These are phyloP conservation scores for Maconellicoccus hirsutus DNA, from an alignment of 1,140 invertebrate species.

Conservation along the genomic window DNA sequence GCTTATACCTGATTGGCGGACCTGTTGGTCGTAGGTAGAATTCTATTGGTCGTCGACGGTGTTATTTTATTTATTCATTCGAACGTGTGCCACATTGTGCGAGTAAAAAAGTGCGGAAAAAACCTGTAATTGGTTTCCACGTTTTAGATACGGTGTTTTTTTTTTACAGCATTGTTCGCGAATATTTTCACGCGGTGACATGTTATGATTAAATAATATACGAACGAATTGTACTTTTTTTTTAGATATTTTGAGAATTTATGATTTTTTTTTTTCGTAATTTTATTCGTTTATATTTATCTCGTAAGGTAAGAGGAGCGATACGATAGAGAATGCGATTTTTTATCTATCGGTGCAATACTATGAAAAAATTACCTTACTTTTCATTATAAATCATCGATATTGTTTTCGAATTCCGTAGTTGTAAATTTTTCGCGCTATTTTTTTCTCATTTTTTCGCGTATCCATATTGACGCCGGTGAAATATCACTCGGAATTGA, in stretches of 20 bases:
- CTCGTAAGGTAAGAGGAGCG: too few species aligned
- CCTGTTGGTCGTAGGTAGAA: not conserved
- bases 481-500: conserved; percentile 4
- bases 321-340: too few species aligned
- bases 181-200: not conserved
- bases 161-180: conserved; percentile 2
- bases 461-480: not conserved
- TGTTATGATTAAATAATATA: too few species aligned
- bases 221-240: too few species aligned
- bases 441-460: not conserved
- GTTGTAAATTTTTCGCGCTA: not conserved
- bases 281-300: too few species aligned
- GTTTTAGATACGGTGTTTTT: not conserved
- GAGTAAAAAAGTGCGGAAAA: not conserved
- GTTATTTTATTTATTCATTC: conserved; percentile 15
- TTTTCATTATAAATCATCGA: too few species aligned
- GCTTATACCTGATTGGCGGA: not conserved
- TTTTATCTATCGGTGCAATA: too few species aligned
- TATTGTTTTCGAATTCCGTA: too few species aligned
- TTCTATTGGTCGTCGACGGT: not conserved
- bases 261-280: too few species aligned
- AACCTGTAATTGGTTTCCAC: not conserved
- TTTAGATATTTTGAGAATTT: too few species aligned
- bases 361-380: too few species aligned
- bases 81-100: conserved; percentile 16